These are phyloP conservation scores for Tethea ocularis DNA, from an alignment of 2,888 invertebrate species.

Conservation along the genomic window DNA sequence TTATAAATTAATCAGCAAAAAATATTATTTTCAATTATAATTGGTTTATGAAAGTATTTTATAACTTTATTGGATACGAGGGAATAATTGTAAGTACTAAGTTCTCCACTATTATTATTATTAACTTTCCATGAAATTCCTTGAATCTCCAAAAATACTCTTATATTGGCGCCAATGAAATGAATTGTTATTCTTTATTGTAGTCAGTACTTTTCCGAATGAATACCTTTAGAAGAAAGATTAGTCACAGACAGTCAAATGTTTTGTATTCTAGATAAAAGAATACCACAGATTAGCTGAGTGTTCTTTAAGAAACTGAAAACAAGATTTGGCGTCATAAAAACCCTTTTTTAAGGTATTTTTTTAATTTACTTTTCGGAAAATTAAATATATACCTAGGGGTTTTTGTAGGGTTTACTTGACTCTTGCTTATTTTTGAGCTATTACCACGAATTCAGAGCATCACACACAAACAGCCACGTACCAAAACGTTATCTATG, in stretches of 20 bases:
- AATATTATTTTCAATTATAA: neutral
- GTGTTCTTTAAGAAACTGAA: neutral
- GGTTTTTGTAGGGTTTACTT: constrained; percentile 35
- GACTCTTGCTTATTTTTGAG: constrained; percentile 46
- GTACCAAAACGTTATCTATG: constrained; percentile 70
- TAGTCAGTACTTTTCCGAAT: neutral
- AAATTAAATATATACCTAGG: neutral
- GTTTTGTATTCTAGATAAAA: constrained; percentile 27
- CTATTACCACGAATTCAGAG: constrained; percentile 67
- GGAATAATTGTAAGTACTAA: neutral
- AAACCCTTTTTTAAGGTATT: neutral
- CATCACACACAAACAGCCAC: constrained; percentile 59
- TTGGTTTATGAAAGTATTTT: neutral
- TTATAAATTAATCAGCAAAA: neutral
- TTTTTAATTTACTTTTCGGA: neutral
- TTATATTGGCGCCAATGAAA: neutral
- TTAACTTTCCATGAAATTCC: too few species aligned
- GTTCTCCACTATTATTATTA: too few species aligned
- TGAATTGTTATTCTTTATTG: neutral
- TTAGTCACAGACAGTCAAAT: constrained; percentile 17
- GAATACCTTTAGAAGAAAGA: constrained; percentile 6
- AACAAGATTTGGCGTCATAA: neutral
- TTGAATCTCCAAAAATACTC: neutral
- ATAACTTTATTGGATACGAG: neutral
- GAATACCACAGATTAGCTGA: neutral